Evolutionary conservation across 1,140 invertebrate genomes (phyloP), one percentile per base, ranked within the genome.

Genomic region (Neodiprion virginianus): DNA sequence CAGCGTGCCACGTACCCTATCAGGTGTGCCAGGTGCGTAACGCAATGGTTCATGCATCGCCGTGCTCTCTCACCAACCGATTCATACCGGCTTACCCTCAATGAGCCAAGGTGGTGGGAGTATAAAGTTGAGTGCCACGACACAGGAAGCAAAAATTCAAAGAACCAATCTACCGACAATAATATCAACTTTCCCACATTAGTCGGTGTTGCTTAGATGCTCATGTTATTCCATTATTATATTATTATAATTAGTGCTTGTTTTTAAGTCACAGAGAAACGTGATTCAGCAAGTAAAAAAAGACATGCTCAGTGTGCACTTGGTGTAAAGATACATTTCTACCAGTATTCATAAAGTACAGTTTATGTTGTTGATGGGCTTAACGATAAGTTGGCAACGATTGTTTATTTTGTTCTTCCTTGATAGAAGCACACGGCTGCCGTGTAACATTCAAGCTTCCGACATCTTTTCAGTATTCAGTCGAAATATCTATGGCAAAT

Each of bases 21-120:
- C 86, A 85, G 73, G 85, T 89, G 83, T 87, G 87, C 79, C 86
- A 83, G 82, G 85, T 88, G 82, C 87, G 88, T 87, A 88, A 88
- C 86, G 87, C 88, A 88, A 86, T 89, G 88, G 88, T 87, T 89
- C 87, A 89, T 81, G 86, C 86, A 80, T 88, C 88, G 76, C 88
- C 88, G 82, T 84, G 86, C 85, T 87, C 85, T 80, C 83, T 89
- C 81, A 88, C 85, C 79, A 89, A 89, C 86, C 87, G 87, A 80
- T 89, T 88, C 84, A 83, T 89, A 86, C 88, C 88, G 82, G 80
- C 80, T 74, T 83, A 76, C 79, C 83, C 82, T 76, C 81, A 81
- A 84, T 86, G 84, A 86, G 80, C 47, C n/a, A 76, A 66, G 17
- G 12, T 75, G 28, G 7, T 21, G 40, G 71, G 69, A 28, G 28